Evolutionary conservation across 2,888 invertebrate genomes (phyloP).

Genomic region (Ophion obscuratus): DNA sequence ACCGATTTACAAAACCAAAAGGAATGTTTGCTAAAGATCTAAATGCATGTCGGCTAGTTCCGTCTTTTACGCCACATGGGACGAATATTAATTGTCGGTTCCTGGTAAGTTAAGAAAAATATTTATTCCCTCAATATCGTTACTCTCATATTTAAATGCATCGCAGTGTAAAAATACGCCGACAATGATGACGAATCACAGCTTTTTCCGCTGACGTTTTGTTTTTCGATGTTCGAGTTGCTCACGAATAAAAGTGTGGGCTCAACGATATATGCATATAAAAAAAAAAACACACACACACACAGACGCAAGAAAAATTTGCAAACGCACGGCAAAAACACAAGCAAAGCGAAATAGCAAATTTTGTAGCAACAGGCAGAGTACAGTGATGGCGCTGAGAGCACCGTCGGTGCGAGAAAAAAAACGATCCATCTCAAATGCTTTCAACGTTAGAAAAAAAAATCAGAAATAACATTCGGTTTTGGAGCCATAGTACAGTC

Average conservation of each 20-base stretch:
- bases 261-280: conserved; percentile 26
- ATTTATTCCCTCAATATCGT: neutral
- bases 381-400: conserved; percentile 50
- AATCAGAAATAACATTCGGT: neutral
- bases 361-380: conserved; percentile 53
- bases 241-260: conserved; percentile 50
- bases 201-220: conserved; percentile 38
- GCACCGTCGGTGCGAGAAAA: conserved; percentile 10
- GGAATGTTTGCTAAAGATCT: conserved; percentile 19
- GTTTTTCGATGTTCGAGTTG: conserved; percentile 48
- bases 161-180: neutral
- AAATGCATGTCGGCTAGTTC: neutral
- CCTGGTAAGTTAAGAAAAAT: conserved; percentile 17
- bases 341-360: conserved; percentile 44
- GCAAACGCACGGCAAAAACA: conserved; percentile 52
- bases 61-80: neutral
- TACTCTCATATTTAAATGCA: conserved; percentile 10
- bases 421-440: conserved; percentile 18
- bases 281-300: conserved; percentile 26
- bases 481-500: neutral
- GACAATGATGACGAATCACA: conserved; percentile 26
- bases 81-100: conserved; percentile 1
- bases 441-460: conserved; percentile 13
- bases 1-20: conserved; percentile 12
- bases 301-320: conserved; percentile 10